Evolutionary conservation across 2,797 vertebrate genomes (phyloP).

Genomic region (Lacerta bilineata): DNA sequence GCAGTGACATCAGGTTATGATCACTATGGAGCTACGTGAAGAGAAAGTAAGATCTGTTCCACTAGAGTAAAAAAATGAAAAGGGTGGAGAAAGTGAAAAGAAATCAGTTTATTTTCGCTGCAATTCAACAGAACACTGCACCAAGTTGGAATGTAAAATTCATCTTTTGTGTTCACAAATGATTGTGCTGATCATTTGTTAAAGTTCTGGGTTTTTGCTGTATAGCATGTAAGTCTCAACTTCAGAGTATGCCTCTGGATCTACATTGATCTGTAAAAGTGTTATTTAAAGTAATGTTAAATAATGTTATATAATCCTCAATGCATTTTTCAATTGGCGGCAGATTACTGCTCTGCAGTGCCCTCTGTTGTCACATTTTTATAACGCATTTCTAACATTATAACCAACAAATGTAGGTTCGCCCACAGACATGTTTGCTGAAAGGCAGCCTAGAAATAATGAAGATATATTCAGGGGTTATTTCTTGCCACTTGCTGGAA

Average conservation of each 20-base stretch:
- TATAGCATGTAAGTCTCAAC: not conserved
- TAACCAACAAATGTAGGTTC: too few species aligned
- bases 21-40: constrained; percentile 62
- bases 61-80: constrained; percentile 26
- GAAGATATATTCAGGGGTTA: not conserved
- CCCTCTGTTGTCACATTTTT: too few species aligned
- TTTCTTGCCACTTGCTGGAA: constrained; percentile 27
- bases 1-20: constrained; percentile 59
- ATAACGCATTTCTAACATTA: too few species aligned
- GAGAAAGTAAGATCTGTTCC: constrained; percentile 60
- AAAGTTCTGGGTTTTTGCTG: constrained; percentile 6
- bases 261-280: not conserved
- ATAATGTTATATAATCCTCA: too few species aligned
- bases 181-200: not conserved
- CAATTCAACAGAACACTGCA: not conserved
- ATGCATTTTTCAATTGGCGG: too few species aligned
- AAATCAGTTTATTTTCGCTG: not conserved
- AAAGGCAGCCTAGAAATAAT: not conserved
- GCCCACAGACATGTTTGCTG: not conserved
- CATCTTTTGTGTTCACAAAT: not conserved
- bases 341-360: too few species aligned
- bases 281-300: too few species aligned
- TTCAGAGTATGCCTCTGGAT: constrained; percentile 22
- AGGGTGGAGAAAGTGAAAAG: not conserved
- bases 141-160: not conserved